Evolutionary conservation across 2,888 invertebrate species (phyloP), one percentile per base, ranked within the genome.

Genomic region (Bruchidius siliquastri): DNA sequence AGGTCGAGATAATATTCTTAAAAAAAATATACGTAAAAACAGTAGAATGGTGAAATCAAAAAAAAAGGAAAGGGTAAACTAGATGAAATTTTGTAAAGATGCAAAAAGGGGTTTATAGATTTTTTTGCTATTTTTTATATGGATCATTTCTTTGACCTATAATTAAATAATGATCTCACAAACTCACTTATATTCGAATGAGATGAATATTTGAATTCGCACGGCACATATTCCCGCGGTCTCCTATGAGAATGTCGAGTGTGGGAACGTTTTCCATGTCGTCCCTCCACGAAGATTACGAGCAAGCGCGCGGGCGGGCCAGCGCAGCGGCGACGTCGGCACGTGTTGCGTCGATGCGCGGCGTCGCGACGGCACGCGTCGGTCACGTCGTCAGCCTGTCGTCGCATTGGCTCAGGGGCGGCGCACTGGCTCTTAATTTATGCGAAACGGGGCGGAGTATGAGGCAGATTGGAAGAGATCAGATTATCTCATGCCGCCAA

Each of bases 251-350:
- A 21, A 70, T 32, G 67, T 21, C 73, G 71, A 83, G 80, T 84
- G 84, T 84, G 84, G 84, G 85, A 85, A 85, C 80, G 75, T 77
- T 78, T 78, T 81, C 79, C 79, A 72, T 82, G 80, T 76, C 80
- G 79, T 79, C 79, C 79, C 80, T 83, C 81, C 85, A 85, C 84
- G 84, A 81, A 84, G 83, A 85, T 84, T 85, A 84, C 81, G 77
- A 79, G 49, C 49, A 1, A 49, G 49, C 13, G 49, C 49, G 49
- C 49, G 49, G 49, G 18, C 49, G 18, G 18, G 49, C 3, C 0
- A 49, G 49, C 81, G 80, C 81, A 73, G 72, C 82, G 82, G 81
- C 80, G 78, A 77, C 78, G 75, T 71, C 72, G 78, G 73, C 82
- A 82, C 83, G 83, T 81, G 82, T 76, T 77, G 73, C 73, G 49